Evolutionary conservation across 2,113 vertebrate species (phyloP), one percentile per base, ranked within the genome.

Genomic region (Brachyistius frenatus): DNA sequence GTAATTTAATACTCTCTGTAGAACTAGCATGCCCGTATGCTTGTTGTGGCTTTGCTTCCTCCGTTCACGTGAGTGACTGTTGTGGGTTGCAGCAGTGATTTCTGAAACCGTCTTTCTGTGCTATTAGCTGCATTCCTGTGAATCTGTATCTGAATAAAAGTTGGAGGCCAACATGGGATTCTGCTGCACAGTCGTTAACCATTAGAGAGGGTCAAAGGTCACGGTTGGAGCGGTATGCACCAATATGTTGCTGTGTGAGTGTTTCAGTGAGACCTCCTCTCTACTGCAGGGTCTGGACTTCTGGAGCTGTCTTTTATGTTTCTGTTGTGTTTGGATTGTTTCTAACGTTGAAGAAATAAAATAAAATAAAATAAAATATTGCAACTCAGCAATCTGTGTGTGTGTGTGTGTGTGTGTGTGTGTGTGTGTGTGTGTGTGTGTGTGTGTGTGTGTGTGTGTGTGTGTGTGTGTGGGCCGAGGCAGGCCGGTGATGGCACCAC

Each of bases 131-230:
- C 23, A 23, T 23, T 41, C 39, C 39, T 41, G 7, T 8, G 2
- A 10, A 66, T 66, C 63, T 50, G 63, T 11, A 8, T 37, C 64
- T 53, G 16, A 66, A 33, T 66, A n/a, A 11, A 44, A 41, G 41
- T 44, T 44, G 10, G 13, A 13, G 41, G 1, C 55, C 36, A 46
- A 56, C 56, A 44, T 44, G 10, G 41, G 13, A 69, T 49, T 36
- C 16, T 36, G 46, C 16, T n/a, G 88, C 85, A 77, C 83, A 50
- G 66, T 81, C 85, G 93, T 93, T 95, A 94, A 95, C 94, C 94
- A 95, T 96, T 96, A 95, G 95, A 93, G 49, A 56, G 84, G 93
- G 92, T 93, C 95, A 93, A 94, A 96, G 95, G 95, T 96, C 95
- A 94, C 62, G 16, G 66, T 66, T 82, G 78, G 90, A 94, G 90